Base-by-base conservation (phyloP, 2,888 invertebrate species). In the Drosophila differens region DNA sequence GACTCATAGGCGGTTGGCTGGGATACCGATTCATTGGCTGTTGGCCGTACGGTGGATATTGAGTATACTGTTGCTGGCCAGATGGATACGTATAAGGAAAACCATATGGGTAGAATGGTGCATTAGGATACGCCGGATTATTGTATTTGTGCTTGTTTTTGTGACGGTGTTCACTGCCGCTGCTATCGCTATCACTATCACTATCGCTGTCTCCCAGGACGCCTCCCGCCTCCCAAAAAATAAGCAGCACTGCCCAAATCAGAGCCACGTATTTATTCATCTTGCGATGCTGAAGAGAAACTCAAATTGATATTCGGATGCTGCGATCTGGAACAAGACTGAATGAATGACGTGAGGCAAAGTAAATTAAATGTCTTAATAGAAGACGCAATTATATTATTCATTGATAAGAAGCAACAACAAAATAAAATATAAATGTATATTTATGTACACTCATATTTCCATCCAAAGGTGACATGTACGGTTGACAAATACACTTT, bases 381-480 rank as follows among this genome's bases (percentile, higher is more conserved):
- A 61, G 51, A 58, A 59, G 54, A 65, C 79, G 65, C 67, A 55
- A 54, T 58, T 61, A 37, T 55, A 47, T 32, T 60, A 44, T 49
- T 49, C 51, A 71, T 70, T 79, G 81, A 81, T 81, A 81, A 85
- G 83, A 44, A 25, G 47, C 39, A 55, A 54, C 59, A 59, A 55
- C 47, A 28, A 61, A 49, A 14, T 16, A 7, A 57, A 12, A 4
- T 39, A 39, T 35, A 28, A 14, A 64, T 47, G 6, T 47, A 16
- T 30, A 32, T 25, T 47, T 44, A 32, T 14, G 30, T 5, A 49
- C 25, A 25, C 4, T 47, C n/a, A 60, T 51, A 30, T 33, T 51
- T 32, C 7, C n/a, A 49, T 35, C 32, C 32, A 47, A 60, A 60
- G 35, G 30, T 63, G 52, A 35, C 51, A 57, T 10, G n/a, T 33